Conservation (phyloP, 2,113 vertebrate species). For the Lasiurus cinereus region DNA sequence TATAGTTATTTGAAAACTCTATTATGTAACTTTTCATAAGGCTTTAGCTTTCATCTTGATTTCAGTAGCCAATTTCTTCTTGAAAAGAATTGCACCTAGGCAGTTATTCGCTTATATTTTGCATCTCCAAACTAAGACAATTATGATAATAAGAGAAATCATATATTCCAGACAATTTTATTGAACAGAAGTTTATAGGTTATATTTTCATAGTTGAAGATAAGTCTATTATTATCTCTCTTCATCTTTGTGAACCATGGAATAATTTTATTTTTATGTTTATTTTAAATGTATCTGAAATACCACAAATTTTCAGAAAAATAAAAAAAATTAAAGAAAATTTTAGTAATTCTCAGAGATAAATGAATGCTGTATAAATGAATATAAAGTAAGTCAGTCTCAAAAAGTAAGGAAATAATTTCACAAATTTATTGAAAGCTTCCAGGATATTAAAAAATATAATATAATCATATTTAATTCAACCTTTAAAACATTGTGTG, state of each 20-base stretch:
- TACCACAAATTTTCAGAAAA: not conserved
- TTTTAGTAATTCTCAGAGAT: not conserved
- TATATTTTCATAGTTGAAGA: not conserved
- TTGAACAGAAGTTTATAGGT: not conserved
- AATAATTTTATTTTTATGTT: not conserved
- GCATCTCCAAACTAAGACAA: not conserved
- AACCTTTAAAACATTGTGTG: not conserved
- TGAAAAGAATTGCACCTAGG: not conserved
- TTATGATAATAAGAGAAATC: not conserved
- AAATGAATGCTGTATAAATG: not conserved
- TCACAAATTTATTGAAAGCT: not conserved
- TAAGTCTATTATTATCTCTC: not conserved
- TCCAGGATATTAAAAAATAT: not conserved
- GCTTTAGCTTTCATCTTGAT: not conserved
- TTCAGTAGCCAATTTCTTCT: not conserved
- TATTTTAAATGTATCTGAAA: conserved; percentile 1
- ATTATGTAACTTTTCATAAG: not conserved
- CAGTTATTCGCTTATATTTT: not conserved
- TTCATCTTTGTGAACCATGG: not conserved
- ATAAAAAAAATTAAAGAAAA: not conserved
- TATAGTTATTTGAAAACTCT: not conserved
- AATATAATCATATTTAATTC: not conserved
- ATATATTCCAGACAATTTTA: not conserved
- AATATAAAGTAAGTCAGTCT: not conserved
- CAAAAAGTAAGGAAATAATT: not conserved